Evolutionary conservation across 2,113 vertebrate genomes (phyloP).

Genomic region (Leuciscus idus): DNA sequence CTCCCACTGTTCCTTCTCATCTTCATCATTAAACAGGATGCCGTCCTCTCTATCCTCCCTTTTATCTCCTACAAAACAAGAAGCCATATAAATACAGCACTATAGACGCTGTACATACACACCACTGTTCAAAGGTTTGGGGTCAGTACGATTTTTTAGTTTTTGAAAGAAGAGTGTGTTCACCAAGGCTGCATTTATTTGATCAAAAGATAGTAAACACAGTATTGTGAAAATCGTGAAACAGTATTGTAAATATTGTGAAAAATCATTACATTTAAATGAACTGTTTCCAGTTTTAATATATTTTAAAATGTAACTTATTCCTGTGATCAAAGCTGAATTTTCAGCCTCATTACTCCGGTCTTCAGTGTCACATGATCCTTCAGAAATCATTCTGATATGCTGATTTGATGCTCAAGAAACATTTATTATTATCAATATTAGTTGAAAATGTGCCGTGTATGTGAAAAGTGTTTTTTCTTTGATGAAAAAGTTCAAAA

Average conservation of each 20-base stretch:
- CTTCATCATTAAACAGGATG: constrained; percentile 88
- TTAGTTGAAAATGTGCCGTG: background rate
- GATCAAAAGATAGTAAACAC: background rate
- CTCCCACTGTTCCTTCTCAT: constrained; percentile 93
- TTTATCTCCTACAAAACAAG: constrained; percentile 71
- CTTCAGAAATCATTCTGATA: background rate
- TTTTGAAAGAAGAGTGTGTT: background rate
- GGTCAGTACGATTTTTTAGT: background rate
- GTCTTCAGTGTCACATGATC: background rate
- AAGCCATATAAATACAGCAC: background rate
- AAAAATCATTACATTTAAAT: background rate
- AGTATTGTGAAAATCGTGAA: background rate
- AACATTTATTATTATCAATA: background rate
- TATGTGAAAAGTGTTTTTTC: background rate
- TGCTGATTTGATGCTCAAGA: background rate
- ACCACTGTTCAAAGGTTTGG: background rate
- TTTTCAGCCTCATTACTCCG: background rate
- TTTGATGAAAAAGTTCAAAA: too few relatives aligned
- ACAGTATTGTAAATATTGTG: background rate
- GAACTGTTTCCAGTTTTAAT: background rate
- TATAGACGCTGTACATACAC: background rate
- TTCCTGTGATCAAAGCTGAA: background rate
- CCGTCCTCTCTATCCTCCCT: constrained; percentile 84
- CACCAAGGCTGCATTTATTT: background rate
- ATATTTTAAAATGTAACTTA: background rate